Conservation (phyloP, 64 coral and sea anemone species). For the Cladopsammia gracilis region DNA sequence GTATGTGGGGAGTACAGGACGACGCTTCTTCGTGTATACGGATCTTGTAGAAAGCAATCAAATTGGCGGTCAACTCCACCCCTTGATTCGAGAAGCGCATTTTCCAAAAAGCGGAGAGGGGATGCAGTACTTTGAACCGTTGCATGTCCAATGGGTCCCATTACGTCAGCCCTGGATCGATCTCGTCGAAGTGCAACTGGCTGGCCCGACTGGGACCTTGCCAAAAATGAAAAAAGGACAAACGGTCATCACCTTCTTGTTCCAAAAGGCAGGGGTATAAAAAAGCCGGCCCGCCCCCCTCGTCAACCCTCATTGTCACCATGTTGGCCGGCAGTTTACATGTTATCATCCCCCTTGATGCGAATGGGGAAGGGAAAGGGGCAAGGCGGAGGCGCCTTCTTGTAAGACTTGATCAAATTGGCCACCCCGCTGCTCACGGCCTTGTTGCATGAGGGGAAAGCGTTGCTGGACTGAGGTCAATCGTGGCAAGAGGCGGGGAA, state of each 20-base stretch:
- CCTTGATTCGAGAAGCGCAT: neutral
- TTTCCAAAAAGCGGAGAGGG: neutral
- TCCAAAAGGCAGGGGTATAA: neutral
- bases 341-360: neutral
- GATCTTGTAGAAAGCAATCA: neutral
- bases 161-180: neutral
- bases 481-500: too few relatives aligned
- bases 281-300: neutral
- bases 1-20: neutral
- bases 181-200: neutral
- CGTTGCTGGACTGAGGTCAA: too few relatives aligned
- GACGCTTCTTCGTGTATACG: neutral
- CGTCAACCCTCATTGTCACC: neutral
- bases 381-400: too few relatives aligned
- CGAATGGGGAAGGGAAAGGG: too few relatives aligned
- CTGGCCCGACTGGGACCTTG: neutral
- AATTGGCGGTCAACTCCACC: neutral
- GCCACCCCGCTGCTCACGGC: too few relatives aligned
- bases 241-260: neutral
- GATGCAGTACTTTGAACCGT: neutral
- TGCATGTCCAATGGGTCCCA: too few relatives aligned
- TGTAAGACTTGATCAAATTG: too few relatives aligned
- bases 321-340: neutral
- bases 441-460: too few relatives aligned
- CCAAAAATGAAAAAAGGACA: neutral